Evolutionary conservation across 2,113 vertebrate species (phyloP).

Genomic region (human (Homo sapiens)): DNA sequence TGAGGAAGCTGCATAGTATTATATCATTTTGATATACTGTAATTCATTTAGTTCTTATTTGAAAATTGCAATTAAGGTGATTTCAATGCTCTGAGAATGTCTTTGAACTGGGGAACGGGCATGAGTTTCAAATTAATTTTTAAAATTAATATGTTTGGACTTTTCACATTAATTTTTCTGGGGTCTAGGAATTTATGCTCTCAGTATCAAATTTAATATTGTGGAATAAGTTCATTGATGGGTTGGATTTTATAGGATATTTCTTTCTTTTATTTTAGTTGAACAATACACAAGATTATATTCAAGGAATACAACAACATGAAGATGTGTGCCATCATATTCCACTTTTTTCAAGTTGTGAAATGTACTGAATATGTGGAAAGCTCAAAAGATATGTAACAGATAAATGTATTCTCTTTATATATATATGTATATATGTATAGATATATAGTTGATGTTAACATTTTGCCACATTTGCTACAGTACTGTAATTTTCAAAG

Average conservation of each 20-base stretch:
- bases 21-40: background rate
- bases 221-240: background rate
- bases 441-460: background rate
- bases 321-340: background rate
- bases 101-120: background rate
- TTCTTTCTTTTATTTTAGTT: background rate
- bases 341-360: background rate
- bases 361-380: background rate
- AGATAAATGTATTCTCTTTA: background rate
- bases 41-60: background rate
- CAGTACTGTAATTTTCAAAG: background rate
- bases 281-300: background rate
- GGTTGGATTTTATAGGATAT: background rate
- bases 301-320: background rate
- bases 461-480: background rate
- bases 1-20: background rate
- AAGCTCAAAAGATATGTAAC: background rate
- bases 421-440: background rate
- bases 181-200: background rate
- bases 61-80: background rate
- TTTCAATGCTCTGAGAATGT: background rate
- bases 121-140: background rate
- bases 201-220: background rate
- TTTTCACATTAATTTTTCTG: background rate
- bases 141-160: background rate